A percentile compares a stretch with the other conserved stretches of the same genome.
These are phyloP conservation scores for Sceloporus undulatus DNA, from an alignment of 2,113 vertebrate genomes.

Conservation along the genomic window DNA sequence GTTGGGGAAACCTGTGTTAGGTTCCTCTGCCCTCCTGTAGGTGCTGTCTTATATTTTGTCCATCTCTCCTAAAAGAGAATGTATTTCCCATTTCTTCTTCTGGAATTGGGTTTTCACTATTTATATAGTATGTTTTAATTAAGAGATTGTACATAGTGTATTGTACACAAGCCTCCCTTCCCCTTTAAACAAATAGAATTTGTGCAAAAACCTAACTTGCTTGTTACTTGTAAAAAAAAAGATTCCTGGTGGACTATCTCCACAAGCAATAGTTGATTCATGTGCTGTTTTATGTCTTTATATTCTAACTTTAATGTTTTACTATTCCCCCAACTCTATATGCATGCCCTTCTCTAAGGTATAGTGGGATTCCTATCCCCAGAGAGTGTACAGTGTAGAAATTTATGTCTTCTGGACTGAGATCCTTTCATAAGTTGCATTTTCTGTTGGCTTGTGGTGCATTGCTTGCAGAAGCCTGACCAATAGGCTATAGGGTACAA, in stretches of 20 bases:
- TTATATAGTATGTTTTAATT: constrained; percentile 47
- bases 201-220: not conserved
- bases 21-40: constrained; percentile 24
- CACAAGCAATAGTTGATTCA: not conserved
- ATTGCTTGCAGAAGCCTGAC: constrained; percentile 13
- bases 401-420: not conserved
- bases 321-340: constrained; percentile 43
- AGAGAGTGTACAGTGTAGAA: constrained; percentile 38
- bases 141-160: constrained; percentile 43
- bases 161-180: not conserved
- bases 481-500: not conserved
- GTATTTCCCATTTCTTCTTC: constrained; percentile 62
- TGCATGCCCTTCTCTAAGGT: constrained; percentile 64
- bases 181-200: not conserved
- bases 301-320: constrained; percentile 63
- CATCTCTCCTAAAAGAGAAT: constrained; percentile 42
- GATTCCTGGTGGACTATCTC: not conserved
- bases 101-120: constrained; percentile 54
- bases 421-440: constrained; percentile 6
- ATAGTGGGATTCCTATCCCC: constrained; percentile 61
- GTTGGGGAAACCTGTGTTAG: not conserved
- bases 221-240: not conserved
- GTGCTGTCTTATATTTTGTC: constrained; percentile 31
- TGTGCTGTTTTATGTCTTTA: constrained; percentile 56
- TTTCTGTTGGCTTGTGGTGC: constrained; percentile 23